Evolutionary conservation across 2,113 vertebrate genomes (phyloP).

Genomic region (Choloepus hoffmanni): DNA sequence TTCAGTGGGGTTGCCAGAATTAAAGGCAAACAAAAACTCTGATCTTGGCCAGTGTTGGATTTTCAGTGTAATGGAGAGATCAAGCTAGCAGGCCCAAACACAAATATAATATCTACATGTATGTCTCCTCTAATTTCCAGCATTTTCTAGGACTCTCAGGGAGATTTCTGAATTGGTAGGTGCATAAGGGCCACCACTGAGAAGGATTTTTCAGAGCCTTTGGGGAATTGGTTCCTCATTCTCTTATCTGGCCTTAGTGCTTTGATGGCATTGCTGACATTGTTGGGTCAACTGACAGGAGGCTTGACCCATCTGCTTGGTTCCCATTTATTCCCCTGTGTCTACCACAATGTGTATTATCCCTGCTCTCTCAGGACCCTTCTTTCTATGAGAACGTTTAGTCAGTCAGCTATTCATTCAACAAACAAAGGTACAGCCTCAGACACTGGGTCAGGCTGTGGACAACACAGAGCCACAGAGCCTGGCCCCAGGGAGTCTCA

Average conservation of each 20-base stretch:
- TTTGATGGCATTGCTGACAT: too few species aligned
- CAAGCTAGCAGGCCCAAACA: neutral
- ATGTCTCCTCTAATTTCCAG: neutral
- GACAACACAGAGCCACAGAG: neutral
- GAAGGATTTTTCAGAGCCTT: neutral
- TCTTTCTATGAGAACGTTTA: neutral
- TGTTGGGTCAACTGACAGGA: neutral
- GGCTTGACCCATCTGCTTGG: neutral
- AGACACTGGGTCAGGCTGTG: neutral
- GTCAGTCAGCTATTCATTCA: neutral
- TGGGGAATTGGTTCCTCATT: neutral
- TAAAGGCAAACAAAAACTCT: neutral
- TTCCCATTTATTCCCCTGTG: neutral
- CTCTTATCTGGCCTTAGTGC: neutral
- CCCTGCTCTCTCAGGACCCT: neutral
- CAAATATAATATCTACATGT: neutral
- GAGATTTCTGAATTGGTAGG: neutral
- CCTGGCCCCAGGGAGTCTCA: neutral
- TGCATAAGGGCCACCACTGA: neutral
- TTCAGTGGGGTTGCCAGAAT: neutral
- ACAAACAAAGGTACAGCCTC: neutral
- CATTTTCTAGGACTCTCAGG: neutral
- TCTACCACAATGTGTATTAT: neutral
- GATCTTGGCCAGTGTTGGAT: neutral
- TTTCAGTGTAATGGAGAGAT: neutral